Base-by-base conservation (phyloP, 2,888 invertebrate species). In the Spodoptera picta region DNA sequence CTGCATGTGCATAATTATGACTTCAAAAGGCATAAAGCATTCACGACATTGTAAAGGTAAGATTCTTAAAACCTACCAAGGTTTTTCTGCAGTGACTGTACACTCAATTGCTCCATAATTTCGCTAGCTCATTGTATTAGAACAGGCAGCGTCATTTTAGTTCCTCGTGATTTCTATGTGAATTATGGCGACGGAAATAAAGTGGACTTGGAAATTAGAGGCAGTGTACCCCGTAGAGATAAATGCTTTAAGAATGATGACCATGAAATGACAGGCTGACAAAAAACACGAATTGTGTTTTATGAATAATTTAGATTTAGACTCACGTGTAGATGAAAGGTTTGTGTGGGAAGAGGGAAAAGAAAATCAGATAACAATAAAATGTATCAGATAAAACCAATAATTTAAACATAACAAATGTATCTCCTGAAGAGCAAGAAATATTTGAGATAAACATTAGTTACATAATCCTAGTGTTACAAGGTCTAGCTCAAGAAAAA, bases 21-120 rank as follows among this genome's bases (percentile, higher is more conserved):
- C 36, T 36, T 36, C 36, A 36, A 36, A 36, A 36, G 36, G 36
- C 36, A 36, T 36, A 36, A 36, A 36, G 36, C 36, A 36, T 36
- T 36, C 36, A 9, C 36, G 36, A 36, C 36, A 36, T 7, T 36
- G 27, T 27, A 36, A 36, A 36, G 36, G 36, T 9, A 36, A 36
- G 36, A 36, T 36, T 36, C 36, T 36, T 36, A 36, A 19, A 9
- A 36, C 36, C 36, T 36, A 36, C 7, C 36, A 7, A 36, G 7
- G 36, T 36, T 36, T 36, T 36, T 7, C 36, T 36, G 36, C 36
- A 36, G 36, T 7, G 36, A 36, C 36, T 36, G 36, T 36, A 68
- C 61, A 68, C 61, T 55, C 71, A 73, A 72, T 72, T 72, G 63
- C 72, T 63, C 63, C 63, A 69, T 63, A 63, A 72, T 69, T 70